Base-by-base conservation (phyloP, 2,113 vertebrate species). In the Gracilinanus agilis region DNA sequence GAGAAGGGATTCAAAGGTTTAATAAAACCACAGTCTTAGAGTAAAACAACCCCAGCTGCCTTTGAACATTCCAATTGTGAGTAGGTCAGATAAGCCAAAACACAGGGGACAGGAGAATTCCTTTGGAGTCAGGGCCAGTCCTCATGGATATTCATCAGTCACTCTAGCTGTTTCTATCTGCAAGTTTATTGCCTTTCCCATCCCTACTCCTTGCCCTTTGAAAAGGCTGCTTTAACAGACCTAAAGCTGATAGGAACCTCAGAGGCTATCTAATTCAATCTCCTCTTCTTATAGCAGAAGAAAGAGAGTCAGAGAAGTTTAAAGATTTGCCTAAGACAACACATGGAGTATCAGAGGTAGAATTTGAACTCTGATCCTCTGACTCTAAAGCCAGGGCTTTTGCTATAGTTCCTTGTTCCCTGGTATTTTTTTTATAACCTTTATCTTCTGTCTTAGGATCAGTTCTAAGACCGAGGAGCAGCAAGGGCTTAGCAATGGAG, bases 21-120 rank as follows among this genome's bases (percentile, higher is more conserved):
- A 83, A 83, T 40, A 83, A 83, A 83, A 83, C n/a, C 67, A 83
- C 67, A 83, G 67, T 40, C 67, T 40, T 83, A 9, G 13, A 21
- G n/a, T 40, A 40, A 21, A 83, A 83, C 67, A 6, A 21, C 40
- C 67, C 67, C 67, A 83, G 67, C 67, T 40, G 67, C 67, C 67
- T 83, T 83, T 83, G 67, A 40, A 40, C 67, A 83, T 83, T 83
- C 67, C n/a, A 83, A 21, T 83, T 83, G 67, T 83, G 67, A 83
- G 67, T 83, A 83, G 67, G 67, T 40, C 67, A 88, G 40, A 56
- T 92, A 53, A 56, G 9, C 93, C 96, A 53, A 90, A 93, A 88
- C 44, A 90, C 2, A 29, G 24, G n/a, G 83, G 8, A 53, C 5
- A 29, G 67, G 21, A 91, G 9, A 88, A 34, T 61, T 90, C 90